phyloP scores from a whole-genome alignment of 2,113 vertebrate genomes.

The Tauraco erythrolophus region DNA sequence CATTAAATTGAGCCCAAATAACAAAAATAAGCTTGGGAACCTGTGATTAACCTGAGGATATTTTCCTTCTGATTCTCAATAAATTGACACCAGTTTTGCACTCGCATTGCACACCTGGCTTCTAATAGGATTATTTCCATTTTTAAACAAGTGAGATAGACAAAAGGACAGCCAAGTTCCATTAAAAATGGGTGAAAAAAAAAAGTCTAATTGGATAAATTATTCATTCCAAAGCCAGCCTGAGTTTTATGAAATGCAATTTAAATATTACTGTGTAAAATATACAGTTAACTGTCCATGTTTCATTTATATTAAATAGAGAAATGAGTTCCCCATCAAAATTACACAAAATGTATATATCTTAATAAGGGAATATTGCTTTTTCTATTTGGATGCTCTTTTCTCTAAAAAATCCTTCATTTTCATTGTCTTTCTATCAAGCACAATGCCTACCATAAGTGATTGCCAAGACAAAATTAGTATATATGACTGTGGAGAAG shows the following conservation, averaged over 20 bases:
- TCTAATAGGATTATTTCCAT: constrained; percentile 9
- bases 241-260: constrained; percentile 18
- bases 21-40: neutral
- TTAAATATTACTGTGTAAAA: constrained; percentile 40
- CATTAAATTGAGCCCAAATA: constrained; percentile 13
- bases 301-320: constrained; percentile 33
- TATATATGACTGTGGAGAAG: neutral
- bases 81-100: neutral
- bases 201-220: constrained; percentile 26
- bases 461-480: neutral
- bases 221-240: constrained; percentile 9
- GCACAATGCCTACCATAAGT: neutral
- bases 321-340: neutral
- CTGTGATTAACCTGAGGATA: neutral
- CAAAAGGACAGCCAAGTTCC: neutral
- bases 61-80: neutral
- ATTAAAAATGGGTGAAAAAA: neutral
- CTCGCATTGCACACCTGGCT: neutral
- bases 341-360: neutral
- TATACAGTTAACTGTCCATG: neutral
- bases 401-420: neutral
- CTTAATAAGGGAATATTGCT: constrained; percentile 2
- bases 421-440: neutral
- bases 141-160: constrained; percentile 1
- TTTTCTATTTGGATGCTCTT: neutral